Conservation (phyloP, 2,888 invertebrate species). For the Euplexia lucipara region DNA sequence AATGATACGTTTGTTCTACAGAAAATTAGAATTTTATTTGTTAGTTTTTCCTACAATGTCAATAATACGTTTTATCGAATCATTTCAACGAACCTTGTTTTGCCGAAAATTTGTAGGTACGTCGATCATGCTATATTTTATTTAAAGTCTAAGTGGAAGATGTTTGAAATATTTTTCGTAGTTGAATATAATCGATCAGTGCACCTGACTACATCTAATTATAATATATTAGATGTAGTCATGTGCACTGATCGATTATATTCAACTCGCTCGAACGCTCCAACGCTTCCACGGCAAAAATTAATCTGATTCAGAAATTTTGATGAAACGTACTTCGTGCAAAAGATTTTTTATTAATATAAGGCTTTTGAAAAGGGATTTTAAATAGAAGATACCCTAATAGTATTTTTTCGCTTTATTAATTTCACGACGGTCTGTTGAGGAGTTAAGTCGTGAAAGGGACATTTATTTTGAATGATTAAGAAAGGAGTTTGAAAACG, state of each 20-base stretch:
- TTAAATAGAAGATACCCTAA: background rate
- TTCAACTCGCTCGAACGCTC: no score
- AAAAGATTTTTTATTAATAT: background rate
- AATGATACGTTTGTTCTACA: background rate
- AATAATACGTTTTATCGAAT: conserved; percentile 22
- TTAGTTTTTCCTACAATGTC: conserved; percentile 25
- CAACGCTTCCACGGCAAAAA: background rate
- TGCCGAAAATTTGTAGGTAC: no score
- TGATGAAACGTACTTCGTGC: conserved; percentile 15
- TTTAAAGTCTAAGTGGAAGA: background rate
- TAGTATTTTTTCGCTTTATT: background rate
- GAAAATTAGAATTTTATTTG: background rate
- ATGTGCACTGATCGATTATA: no score
- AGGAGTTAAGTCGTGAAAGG: background rate
- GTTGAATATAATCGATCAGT: no score
- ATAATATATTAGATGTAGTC: no score
- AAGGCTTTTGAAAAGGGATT: background rate
- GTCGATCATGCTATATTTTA: background rate
- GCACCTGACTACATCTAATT: no score
- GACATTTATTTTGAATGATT: background rate
- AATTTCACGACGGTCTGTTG: background rate
- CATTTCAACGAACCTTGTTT: background rate
- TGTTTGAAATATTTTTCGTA: background rate
- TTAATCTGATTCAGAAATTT: background rate
- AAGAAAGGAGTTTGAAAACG: background rate